phyloP scores from a whole-genome alignment of 2,888 invertebrate species.

The Amphiduros pacificus region DNA sequence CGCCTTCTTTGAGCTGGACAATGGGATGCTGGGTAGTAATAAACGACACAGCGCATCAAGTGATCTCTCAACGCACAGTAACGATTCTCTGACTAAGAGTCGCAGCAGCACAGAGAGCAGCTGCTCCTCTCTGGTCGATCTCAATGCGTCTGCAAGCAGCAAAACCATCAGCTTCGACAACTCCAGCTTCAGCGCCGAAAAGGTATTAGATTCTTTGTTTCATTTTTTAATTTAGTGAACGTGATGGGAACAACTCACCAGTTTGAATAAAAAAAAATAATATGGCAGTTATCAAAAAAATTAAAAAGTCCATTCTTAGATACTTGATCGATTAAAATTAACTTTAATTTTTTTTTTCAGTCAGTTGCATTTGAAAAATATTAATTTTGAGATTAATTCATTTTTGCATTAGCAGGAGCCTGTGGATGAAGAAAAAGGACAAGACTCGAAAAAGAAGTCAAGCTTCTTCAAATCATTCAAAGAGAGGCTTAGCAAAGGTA shows the following conservation, averaged over 20 bases:
- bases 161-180: slow-evolving; percentile 12
- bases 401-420: slow-evolving; percentile 4
- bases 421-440: not conserved
- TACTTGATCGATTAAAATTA: too few relatives aligned
- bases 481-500: slow-evolving; percentile 53
- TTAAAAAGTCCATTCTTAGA: too few relatives aligned
- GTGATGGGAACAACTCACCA: too few relatives aligned
- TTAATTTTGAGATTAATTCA: not conserved
- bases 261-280: too few relatives aligned
- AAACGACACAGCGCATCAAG: slow-evolving; percentile 5
- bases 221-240: too few relatives aligned
- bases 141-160: not conserved
- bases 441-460: slow-evolving; percentile 63
- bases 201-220: too few relatives aligned
- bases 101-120: slow-evolving; percentile 20
- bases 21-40: too few relatives aligned
- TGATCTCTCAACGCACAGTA: not conserved
- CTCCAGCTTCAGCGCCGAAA: slow-evolving; percentile 8
- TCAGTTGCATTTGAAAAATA: too few relatives aligned
- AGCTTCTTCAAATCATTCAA: slow-evolving; percentile 76
- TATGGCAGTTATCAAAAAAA: too few relatives aligned
- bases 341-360: too few relatives aligned
- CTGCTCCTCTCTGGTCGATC: slow-evolving; percentile 15
- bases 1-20: too few relatives aligned
- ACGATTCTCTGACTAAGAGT: slow-evolving; percentile 10